phyloP scores from a whole-genome alignment of 2,113 vertebrate species.

The Dasypus novemcinctus region DNA sequence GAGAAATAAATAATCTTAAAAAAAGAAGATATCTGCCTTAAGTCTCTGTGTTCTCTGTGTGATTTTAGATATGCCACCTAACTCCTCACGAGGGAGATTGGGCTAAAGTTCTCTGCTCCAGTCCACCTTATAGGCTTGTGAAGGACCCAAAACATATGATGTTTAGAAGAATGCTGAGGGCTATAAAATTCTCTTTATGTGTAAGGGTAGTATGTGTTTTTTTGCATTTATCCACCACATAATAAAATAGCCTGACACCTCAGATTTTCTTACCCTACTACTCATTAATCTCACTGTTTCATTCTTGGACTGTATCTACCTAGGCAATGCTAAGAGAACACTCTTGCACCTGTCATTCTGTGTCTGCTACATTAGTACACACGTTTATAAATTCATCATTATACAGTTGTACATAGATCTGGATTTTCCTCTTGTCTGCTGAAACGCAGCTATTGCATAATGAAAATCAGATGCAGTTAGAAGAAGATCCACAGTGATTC shows the following conservation, averaged over 20 bases:
- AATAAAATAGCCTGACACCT: background rate
- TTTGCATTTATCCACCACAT: background rate
- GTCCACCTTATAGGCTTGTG: background rate
- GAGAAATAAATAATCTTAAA: too few species aligned
- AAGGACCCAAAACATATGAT: background rate
- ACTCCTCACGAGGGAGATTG: background rate
- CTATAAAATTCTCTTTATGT: background rate
- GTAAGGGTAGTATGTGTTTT: background rate
- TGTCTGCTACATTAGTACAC: background rate
- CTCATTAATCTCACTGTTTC: background rate
- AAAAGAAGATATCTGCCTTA: background rate
- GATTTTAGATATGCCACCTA: background rate
- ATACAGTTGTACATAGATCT: background rate
- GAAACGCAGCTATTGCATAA: background rate
- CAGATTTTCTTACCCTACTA: background rate
- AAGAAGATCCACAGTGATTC: background rate
- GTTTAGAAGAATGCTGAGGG: background rate
- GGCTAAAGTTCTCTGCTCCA: background rate
- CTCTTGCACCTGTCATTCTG: background rate
- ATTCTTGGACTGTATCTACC: background rate
- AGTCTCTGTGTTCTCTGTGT: background rate
- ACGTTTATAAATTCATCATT: background rate
- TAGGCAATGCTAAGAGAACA: background rate
- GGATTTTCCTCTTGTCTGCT: background rate
- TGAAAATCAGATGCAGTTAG: background rate